Evolutionary conservation across 1,140 invertebrate genomes (phyloP), one percentile per base, ranked within the genome.

Genomic region (Orchesella cincta): DNA sequence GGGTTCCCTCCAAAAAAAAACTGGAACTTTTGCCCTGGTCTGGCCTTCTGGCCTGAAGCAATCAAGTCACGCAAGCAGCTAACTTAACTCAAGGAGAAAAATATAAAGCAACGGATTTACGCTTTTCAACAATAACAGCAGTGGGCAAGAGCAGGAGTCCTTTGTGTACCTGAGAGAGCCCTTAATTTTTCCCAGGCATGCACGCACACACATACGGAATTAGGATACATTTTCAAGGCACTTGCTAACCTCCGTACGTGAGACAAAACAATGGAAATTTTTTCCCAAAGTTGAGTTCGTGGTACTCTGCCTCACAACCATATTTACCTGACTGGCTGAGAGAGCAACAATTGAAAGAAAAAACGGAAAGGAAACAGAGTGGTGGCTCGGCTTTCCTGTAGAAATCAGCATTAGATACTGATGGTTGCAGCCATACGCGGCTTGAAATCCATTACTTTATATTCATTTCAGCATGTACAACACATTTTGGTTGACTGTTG

Each of bases 1-100:
- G 31, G 62, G 26, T 33, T 67, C 62, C 62, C 62, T 67, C 62
- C 62, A 67, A 67, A 67, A 57, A 57, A 57, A 67, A 67, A 5
- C 62, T 33, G 62, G 26, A 29, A 29, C 62, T 31, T 33, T 18
- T 33, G 8, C 39, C 8, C 8, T 20, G 8, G 20, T 20, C 39
- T 46, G 29, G 62, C 26, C 14, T 33, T 8, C 26, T 67, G 23
- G 12, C 62, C 62, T n/a, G 3, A 33, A 67, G 62, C 31, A 67
- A 67, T 67, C 33, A 8, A 31, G 62, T 67, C 62, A 67, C 62
- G 62, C 62, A 67, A 31, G 62, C 26, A 62, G 54, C 8, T 62
- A 62, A 62, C 12, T 5, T 5, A 62, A 62, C 2, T 29, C 14
- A n/a, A 18, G 3, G 52, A 57, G 52, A 26, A 23, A 23, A 18